Percentiles rank a stretch among this genome's conserved stretches.
These are phyloP conservation scores for Serranus cabrilla DNA, from an alignment of 2,797 vertebrate genomes.

Conservation along the genomic window DNA sequence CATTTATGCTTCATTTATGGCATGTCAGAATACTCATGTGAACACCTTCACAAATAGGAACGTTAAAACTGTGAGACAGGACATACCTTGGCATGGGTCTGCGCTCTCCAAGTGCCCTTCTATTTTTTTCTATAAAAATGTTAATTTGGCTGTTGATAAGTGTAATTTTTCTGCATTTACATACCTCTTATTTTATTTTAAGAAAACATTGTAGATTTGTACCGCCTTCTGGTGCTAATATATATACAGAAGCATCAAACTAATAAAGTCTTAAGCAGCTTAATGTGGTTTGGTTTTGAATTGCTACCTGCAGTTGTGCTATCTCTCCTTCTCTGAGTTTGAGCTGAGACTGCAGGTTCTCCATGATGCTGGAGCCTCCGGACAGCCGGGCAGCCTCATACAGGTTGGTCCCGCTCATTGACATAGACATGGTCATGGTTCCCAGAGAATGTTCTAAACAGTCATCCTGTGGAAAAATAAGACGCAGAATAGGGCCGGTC, in stretches of 20 bases:
- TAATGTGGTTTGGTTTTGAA: background rate
- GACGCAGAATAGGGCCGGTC: background rate
- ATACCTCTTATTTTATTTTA: background rate
- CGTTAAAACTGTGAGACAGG: too few relatives aligned
- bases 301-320: conserved; percentile 93
- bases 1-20: too few relatives aligned
- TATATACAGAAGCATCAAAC: background rate
- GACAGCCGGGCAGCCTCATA: conserved; percentile 95
- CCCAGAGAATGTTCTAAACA: conserved; percentile 90
- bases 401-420: conserved; percentile 90
- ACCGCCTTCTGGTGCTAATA: background rate
- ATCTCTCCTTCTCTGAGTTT: conserved; percentile 97
- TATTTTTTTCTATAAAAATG: background rate
- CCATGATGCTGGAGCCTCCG: conserved; percentile 94
- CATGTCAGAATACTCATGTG: too few relatives aligned
- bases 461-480: conserved; percentile 88
- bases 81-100: too few relatives aligned
- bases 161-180: background rate
- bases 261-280: background rate
- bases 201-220: background rate
- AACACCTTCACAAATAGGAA: too few relatives aligned
- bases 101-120: background rate
- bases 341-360: conserved; percentile 97
- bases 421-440: conserved; percentile 86
- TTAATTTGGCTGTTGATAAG: background rate